Evolutionary conservation across 2,797 vertebrate genomes (phyloP), one percentile per base, ranked within the genome.

Genomic region (Diplodus puntazzo): DNA sequence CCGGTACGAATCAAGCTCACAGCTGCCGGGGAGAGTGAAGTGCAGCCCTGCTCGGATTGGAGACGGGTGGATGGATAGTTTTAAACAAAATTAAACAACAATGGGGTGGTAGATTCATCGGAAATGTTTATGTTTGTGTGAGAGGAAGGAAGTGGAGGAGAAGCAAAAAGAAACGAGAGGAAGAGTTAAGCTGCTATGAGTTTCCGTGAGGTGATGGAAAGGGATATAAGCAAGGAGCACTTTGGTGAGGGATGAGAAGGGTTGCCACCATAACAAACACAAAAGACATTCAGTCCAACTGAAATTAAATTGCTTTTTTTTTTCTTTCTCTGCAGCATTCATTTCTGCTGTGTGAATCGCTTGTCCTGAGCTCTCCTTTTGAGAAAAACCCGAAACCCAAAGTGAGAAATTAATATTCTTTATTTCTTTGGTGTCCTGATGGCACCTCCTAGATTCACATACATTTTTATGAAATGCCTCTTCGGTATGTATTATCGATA

Each of bases 1-100:
- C 92, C 93, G 91, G 85, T 85, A 87, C 70, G 69, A 91, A 95
- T 96, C 92, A 95, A 80, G 80, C 91, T 94, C 94, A 92, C 79
- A 78, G 82, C 89, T 88, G 90, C 93, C 93, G 85, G 72, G 72
- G 66, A 78, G 70, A 72, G 63, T 82, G 91, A 87, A 88, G 81
- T 72, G 80, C 76, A 77, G 77, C 80, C 80, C 8, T 23, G 74
- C 75, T 84, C 58, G 43, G 83, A 87, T 80, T 84, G 79, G 82
- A 86, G 76, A 85, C 18, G 21, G 85, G 54, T 54, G 58, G 87
- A 84, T 52, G 74, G 77, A 90, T 86, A 84, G 87, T 88, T 87
- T 86, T 69, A 82, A 88, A 82, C 63, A 63, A 91, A 93, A 90
- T 88, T 84, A 79, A 85, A 84, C 71, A 83, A 88, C 61, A 77